These are phyloP conservation scores for Sorex maritimensis DNA, from an alignment of 2,797 vertebrate genomes.

Conservation along the genomic window DNA sequence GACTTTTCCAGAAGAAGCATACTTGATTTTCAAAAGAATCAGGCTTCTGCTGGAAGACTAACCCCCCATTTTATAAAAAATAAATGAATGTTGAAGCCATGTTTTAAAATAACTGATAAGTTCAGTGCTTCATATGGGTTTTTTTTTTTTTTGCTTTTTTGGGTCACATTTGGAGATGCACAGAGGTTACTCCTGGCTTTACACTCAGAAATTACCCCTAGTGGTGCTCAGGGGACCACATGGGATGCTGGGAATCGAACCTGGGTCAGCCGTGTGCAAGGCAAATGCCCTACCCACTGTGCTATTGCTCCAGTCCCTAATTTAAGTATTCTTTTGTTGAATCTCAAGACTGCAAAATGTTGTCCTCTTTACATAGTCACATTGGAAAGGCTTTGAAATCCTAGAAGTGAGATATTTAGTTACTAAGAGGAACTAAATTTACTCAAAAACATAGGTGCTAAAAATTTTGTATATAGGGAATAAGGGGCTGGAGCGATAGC, in stretches of 20 bases:
- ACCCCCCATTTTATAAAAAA: not conserved
- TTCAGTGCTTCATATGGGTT: not conserved
- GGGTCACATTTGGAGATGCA: no score
- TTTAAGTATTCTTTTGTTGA: not conserved
- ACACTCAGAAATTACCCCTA: no score
- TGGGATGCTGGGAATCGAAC: no score
- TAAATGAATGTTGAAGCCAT: not conserved
- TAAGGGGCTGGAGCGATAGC: not conserved
- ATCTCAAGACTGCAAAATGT: not conserved
- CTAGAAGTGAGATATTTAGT: not conserved
- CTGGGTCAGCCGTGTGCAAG: no score
- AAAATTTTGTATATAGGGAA: conserved; percentile 1
- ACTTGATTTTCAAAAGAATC: not conserved
- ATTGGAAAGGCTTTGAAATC: not conserved
- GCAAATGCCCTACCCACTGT: no score
- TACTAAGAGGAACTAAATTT: conserved; percentile 19
- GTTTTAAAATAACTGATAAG: not conserved
- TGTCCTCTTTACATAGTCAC: not conserved
- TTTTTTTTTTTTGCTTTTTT: no score
- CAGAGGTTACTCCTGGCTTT: no score
- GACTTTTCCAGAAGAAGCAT: conserved; percentile 28
- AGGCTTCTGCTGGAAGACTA: not conserved
- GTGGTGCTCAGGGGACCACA: no score
- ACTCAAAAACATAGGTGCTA: conserved; percentile 12
- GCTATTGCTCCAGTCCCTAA: not conserved